These are phyloP conservation scores for Smittia aterrima DNA, from an alignment of 2,888 invertebrate species.

Conservation along the genomic window DNA sequence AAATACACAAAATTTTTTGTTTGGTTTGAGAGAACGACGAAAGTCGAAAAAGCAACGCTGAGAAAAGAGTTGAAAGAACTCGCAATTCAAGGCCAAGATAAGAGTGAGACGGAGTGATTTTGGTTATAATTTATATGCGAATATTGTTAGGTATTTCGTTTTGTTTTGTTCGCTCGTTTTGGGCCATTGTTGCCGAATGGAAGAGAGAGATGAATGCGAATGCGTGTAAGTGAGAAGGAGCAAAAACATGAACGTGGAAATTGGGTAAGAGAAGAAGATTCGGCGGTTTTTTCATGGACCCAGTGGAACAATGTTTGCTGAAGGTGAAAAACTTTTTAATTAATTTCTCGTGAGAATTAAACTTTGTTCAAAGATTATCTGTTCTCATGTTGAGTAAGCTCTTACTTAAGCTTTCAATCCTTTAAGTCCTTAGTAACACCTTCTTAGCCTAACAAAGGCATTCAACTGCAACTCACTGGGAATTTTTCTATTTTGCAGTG, in stretches of 20 bases:
- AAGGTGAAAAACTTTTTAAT: too few relatives aligned
- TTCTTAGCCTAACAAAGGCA: too few relatives aligned
- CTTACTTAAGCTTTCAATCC: too few relatives aligned
- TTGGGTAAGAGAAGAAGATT: background rate
- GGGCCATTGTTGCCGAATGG: background rate
- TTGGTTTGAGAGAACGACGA: too few relatives aligned
- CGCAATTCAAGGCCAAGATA: slow-evolving; percentile 32
- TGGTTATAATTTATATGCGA: slow-evolving; percentile 1
- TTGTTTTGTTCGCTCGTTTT: slow-evolving; percentile 7
- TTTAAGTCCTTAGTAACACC: too few relatives aligned
- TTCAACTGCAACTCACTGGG: too few relatives aligned
- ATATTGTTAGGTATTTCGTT: slow-evolving; percentile 12
- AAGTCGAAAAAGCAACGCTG: background rate
- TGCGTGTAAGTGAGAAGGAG: background rate
- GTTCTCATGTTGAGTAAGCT: too few relatives aligned
- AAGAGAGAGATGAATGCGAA: background rate
- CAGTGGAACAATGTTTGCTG: too few relatives aligned
- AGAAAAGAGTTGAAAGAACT: slow-evolving; percentile 36
- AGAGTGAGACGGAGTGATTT: slow-evolving; percentile 22
- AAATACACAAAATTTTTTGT: background rate
- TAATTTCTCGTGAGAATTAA: too few relatives aligned
- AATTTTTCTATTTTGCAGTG: too few relatives aligned
- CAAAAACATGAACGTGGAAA: background rate
- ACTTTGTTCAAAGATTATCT: too few relatives aligned
- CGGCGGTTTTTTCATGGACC: background rate